phyloP scores from a whole-genome alignment of 1,140 invertebrate species.

The Aphelinus atriplicis region DNA sequence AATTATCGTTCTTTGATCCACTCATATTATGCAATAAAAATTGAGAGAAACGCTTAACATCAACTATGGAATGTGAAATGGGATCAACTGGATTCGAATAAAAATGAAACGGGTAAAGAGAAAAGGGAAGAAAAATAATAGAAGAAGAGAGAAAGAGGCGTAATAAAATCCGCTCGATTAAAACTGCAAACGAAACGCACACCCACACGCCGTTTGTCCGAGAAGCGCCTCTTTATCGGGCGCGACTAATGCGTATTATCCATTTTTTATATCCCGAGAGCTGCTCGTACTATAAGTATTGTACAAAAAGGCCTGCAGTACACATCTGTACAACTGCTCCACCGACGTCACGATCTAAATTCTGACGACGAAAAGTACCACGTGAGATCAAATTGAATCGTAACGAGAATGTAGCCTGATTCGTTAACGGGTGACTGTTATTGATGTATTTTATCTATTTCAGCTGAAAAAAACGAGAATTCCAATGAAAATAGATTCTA shows the following conservation, averaged over 20 bases:
- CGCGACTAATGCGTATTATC: conserved; percentile 36
- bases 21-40: no score
- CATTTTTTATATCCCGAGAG: neutral
- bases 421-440: no score
- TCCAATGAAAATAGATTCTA: no score
- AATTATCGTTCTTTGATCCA: no score
- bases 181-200: conserved; percentile 23
- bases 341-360: conserved; percentile 28
- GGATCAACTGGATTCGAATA: no score
- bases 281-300: neutral
- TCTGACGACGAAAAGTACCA: conserved; percentile 4
- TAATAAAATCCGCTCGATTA: conserved; percentile 30
- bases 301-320: no score
- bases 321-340: neutral
- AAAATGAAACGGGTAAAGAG: no score
- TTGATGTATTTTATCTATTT: no score
- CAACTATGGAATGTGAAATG: no score
- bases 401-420: conserved; percentile 4
- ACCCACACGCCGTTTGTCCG: conserved; percentile 18
- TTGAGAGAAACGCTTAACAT: no score
- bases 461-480: no score
- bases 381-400: conserved; percentile 30
- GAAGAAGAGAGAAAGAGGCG: neutral
- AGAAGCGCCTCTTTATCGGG: conserved; percentile 32
- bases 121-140: neutral